Base-by-base conservation (phyloP, 1,140 invertebrate genomes). In the Drosophila asahinai region DNA sequence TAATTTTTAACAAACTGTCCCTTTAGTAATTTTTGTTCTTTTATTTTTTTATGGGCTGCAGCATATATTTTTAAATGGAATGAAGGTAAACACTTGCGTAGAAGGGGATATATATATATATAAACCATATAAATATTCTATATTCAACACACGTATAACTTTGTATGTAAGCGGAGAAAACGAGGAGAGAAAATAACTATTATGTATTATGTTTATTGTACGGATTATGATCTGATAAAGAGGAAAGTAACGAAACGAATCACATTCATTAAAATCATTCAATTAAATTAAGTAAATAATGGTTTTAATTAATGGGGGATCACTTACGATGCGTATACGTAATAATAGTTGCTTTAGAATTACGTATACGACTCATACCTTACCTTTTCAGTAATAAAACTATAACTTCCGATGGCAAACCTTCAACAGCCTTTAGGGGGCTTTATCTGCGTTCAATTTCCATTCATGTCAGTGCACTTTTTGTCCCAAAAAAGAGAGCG, bases 191-290 rank as follows among this genome's bases (percentile, higher is more conserved):
- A 76, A 76, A 63, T 62, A 82, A 81, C 82, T 86, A 82, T 77
- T 87, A 86, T 83, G 63, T 83, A 82, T 83, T 86, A 86, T 77
- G 79, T 86, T 86, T 86, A 86, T 81, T 86, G 54, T 79, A 86
- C 70, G 77, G 59, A 82, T 81, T 71, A 78, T 72, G 74, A 59
- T 67, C 68, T 81, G 64, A 84, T 78, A 67, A 65, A 65, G 54
- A 49, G 67, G 58, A 72, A 68, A 59, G 48, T 71, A 86, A 79
- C 70, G 71, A 86, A 78, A 78, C 60, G 66, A 86, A 82, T 80
- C 81, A 84, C 81, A 84, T 84, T 84, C 74, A 84, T 81, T 78
- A 89, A 89, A 86, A 84, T 47, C 54, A 83, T 72, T 72, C 51
- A 80, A 74, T 51, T 49, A 52, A 64, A 47, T 49, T 77, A 63